Percentiles rank a stretch among this genome's conserved stretches.
phyloP scores from a whole-genome alignment of 2,888 invertebrate genomes.

The Xanthia icteritia region DNA sequence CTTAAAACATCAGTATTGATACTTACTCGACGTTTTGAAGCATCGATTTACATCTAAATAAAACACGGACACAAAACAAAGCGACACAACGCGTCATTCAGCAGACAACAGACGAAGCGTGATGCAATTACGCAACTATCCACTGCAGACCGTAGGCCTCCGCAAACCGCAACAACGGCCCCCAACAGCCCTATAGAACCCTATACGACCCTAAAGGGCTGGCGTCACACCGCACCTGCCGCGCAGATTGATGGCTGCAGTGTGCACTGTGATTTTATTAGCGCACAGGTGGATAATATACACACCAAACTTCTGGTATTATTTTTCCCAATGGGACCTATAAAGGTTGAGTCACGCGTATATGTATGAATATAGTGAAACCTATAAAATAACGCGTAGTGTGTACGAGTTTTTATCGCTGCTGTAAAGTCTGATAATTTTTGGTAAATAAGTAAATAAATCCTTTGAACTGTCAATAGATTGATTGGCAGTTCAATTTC shows the following conservation, averaged over 20 bases:
- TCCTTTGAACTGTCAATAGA: neutral
- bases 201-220: conserved; percentile 12
- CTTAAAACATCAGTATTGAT: neutral
- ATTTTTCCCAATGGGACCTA: conserved; percentile 9
- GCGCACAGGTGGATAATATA: conserved; percentile 1
- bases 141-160: conserved; percentile 19
- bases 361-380: neutral
- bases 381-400: neutral
- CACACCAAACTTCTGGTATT: neutral
- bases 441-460: conserved; percentile 16
- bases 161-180: conserved; percentile 41
- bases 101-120: conserved; percentile 18
- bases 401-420: neutral
- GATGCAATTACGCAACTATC: conserved; percentile 45
- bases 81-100: neutral
- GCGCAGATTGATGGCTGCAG: conserved; percentile 39
- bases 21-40: neutral
- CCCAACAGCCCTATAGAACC: conserved; percentile 16
- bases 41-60: neutral
- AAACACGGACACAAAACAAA: neutral
- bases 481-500: conserved; percentile 31
- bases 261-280: conserved; percentile 45
- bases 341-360: neutral
- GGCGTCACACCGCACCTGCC: conserved; percentile 18
- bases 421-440: neutral